phyloP scores from a whole-genome alignment of 2,888 invertebrate species.

The Tipula vernalis region DNA sequence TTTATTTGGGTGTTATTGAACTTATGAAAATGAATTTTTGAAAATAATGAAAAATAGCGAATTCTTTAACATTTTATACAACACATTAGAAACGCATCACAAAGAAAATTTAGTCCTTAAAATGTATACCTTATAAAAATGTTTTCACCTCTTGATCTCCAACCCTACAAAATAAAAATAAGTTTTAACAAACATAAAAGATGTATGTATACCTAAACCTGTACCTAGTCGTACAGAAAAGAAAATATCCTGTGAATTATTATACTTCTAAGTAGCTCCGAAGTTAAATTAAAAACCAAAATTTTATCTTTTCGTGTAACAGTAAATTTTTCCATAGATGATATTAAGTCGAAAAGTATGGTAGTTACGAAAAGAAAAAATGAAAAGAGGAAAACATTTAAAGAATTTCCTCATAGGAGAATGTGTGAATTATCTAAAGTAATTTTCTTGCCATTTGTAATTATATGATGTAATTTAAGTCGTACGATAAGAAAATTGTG shows the following conservation, averaged over 20 bases:
- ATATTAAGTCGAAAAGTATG: not conserved
- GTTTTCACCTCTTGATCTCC: too few species aligned
- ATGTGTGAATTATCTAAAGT: constrained; percentile 4
- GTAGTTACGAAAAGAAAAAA: not conserved
- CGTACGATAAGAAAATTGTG: not conserved
- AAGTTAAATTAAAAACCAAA: not conserved
- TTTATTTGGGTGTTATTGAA: not conserved
- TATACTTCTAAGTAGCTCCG: not conserved
- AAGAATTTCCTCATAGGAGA: not conserved
- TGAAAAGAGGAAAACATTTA: not conserved
- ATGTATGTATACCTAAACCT: not conserved
- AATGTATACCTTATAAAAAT: too few species aligned
- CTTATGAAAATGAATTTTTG: not conserved
- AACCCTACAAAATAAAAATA: too few species aligned
- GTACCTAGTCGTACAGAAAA: not conserved
- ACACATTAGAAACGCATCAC: too few species aligned
- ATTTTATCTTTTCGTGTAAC: not conserved
- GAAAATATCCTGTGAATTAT: not conserved
- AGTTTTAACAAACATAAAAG: not conserved
- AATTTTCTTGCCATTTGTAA: not conserved
- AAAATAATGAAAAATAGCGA: not conserved
- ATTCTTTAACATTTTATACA: not conserved
- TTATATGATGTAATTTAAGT: not conserved
- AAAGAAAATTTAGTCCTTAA: too few species aligned
- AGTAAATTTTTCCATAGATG: not conserved